phyloP scores from a whole-genome alignment of 1,140 invertebrate species.

The Cepaea nemoralis region DNA sequence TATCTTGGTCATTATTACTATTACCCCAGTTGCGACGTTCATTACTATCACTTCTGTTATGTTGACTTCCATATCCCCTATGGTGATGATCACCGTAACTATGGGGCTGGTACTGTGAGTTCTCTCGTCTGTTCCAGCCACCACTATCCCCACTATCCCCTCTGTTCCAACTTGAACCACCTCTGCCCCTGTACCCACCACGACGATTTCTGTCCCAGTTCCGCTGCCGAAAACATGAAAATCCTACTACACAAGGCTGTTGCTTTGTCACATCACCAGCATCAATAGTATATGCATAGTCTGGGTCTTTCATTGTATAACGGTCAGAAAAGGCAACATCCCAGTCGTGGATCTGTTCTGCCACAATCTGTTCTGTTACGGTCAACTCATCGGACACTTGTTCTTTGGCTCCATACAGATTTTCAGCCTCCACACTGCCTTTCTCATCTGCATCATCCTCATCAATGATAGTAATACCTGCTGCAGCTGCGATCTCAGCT shows the following conservation, averaged over 20 bases:
- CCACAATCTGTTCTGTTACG: neutral
- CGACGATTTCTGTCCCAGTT: constrained; percentile 9
- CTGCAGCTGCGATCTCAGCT: constrained; percentile 30
- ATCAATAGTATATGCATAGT: constrained; percentile 3
- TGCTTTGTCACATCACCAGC: neutral
- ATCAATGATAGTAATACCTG: constrained; percentile 18
- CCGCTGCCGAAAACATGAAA: neutral
- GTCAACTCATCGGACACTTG: neutral
- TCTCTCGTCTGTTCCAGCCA: neutral
- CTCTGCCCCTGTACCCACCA: neutral
- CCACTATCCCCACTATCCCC: neutral
- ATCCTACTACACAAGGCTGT: constrained; percentile 24
- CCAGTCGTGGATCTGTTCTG: neutral
- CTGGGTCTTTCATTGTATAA: constrained; percentile 13
- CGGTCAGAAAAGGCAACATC: neutral
- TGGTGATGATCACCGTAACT: constrained; percentile 22
- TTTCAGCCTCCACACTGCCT: neutral
- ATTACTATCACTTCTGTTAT: neutral
- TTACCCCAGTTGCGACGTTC: neutral
- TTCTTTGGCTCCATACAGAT: neutral
- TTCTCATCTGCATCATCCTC: neutral
- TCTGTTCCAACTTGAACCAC: neutral
- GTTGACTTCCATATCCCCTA: neutral
- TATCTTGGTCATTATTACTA: neutral
- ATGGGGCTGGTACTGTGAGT: neutral